Base-by-base conservation (phyloP, 2,888 invertebrate genomes). In the Drosophila colorata region DNA sequence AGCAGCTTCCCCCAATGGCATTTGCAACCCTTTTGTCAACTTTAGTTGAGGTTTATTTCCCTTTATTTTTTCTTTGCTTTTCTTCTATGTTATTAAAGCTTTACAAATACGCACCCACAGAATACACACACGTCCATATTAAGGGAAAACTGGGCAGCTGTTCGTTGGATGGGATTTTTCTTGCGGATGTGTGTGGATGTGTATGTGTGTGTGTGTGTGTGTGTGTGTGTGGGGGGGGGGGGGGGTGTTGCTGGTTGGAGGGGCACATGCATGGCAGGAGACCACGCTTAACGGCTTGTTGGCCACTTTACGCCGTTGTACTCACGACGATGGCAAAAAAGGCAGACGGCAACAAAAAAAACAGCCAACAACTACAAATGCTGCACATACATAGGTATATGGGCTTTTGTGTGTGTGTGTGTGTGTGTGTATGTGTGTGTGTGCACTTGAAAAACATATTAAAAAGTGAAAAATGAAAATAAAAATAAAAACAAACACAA, bases 271-370 rank as follows among this genome's bases (percentile, higher is more conserved):
- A 61, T 69, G 73, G 69, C 63, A 14, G 58, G 78, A 63, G 60
- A 23, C 43, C 69, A 61, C 66, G 81, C 81, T 82, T 83, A 83
- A 83, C 82, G 89, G 89, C 71, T 87, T 89, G 84, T 89, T 84
- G 79, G 75, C 79, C 88, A 89, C 83, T 89, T 84, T 85, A 81
- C 79, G 89, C 79, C 70, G 67, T 57, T 78, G 63, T 75, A 69
- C 70, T 63, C 61, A 75, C 63, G 71, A 38, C 58, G 33, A 57
- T 51, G 47, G 53, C 53, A 57, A 61, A 70, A 70, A 69, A 48
- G 48, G 58, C 68, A 75, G 60, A 79, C 56, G 75, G 49, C 44
- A 74, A 63, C n/a, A n/a, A n/a, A n/a, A 78, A 74, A 68, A 63
- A 73, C 73, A 60, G 38, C 23, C 71, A 44, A 33, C 51, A 56